A percentile compares a stretch with the other conserved stretches of the same genome.
phyloP scores from a whole-genome alignment of 1,140 invertebrate species.

The Drosophila melanica region DNA sequence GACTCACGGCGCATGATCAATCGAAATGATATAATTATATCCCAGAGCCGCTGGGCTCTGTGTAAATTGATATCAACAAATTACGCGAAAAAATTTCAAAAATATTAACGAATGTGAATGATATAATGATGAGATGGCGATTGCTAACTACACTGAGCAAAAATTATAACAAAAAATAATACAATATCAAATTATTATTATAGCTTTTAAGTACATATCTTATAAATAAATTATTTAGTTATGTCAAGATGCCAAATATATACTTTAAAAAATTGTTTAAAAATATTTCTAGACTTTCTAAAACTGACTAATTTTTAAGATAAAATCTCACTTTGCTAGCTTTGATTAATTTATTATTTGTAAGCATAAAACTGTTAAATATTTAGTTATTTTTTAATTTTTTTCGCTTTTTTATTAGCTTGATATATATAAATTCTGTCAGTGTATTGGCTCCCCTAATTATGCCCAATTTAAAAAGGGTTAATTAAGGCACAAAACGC shows the following conservation, averaged over 20 bases:
- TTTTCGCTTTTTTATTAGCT: neutral
- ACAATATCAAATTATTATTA: too few species aligned
- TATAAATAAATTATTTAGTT: too few species aligned
- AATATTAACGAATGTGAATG: slow-evolving; percentile 81
- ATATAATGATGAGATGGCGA: slow-evolving; percentile 75
- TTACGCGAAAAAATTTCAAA: slow-evolving; percentile 82
- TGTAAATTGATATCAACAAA: slow-evolving; percentile 83
- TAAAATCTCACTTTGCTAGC: too few species aligned
- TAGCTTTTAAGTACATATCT: too few species aligned
- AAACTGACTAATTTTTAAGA: too few species aligned
- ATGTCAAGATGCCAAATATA: too few species aligned
- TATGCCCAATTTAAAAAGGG: slow-evolving; percentile 84
- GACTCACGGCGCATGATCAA: slow-evolving; percentile 67
- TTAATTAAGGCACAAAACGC: slow-evolving; percentile 82
- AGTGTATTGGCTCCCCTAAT: slow-evolving; percentile 66
- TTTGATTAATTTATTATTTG: neutral
- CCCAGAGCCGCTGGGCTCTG: slow-evolving; percentile 42
- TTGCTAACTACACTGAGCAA: slow-evolving; percentile 47
- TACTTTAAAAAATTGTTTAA: neutral
- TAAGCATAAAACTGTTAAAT: neutral
- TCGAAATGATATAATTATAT: slow-evolving; percentile 83
- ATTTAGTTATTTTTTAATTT: neutral
- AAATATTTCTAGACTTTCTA: neutral
- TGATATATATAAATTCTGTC: slow-evolving; percentile 24
- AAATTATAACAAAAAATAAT: slow-evolving; percentile 4